phyloP scores from a whole-genome alignment of 2,888 invertebrate genomes.

The Nephrotoma flavescens region DNA sequence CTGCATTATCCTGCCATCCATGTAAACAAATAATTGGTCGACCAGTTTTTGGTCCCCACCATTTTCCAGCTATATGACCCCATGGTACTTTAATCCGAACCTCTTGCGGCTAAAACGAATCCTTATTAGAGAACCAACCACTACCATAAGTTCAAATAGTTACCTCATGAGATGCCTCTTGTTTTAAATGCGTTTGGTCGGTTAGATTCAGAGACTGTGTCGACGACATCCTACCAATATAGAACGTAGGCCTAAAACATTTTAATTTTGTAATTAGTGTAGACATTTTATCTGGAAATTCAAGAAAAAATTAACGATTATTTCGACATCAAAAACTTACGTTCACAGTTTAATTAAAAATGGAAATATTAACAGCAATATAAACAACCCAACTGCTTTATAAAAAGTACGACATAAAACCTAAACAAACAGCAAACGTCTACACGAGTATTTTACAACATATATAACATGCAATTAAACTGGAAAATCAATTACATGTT shows the following conservation, averaged over 20 bases:
- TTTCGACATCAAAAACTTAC: neutral
- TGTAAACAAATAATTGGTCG: constrained; percentile 55
- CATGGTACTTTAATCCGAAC: constrained; percentile 52
- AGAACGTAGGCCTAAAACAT: neutral
- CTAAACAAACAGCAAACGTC: neutral
- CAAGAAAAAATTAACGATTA: neutral
- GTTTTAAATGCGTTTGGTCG: neutral
- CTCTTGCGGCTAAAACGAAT: constrained; percentile 26
- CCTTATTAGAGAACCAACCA: neutral
- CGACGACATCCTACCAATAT: neutral
- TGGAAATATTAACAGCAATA: neutral
- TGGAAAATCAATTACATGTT: too few relatives aligned
- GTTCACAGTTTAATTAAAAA: neutral
- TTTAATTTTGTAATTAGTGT: neutral
- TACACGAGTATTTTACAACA: neutral
- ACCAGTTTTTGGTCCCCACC: constrained; percentile 47
- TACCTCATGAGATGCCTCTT: neutral
- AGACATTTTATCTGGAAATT: neutral
- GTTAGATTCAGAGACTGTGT: neutral
- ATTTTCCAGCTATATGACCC: constrained; percentile 53
- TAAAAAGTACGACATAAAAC: neutral
- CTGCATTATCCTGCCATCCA: constrained; percentile 70
- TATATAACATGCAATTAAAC: too few relatives aligned
- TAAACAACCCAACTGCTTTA: neutral
- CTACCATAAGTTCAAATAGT: neutral